Evolutionary conservation across 2,888 invertebrate species (phyloP).

Genomic region (Heliconius sara): DNA sequence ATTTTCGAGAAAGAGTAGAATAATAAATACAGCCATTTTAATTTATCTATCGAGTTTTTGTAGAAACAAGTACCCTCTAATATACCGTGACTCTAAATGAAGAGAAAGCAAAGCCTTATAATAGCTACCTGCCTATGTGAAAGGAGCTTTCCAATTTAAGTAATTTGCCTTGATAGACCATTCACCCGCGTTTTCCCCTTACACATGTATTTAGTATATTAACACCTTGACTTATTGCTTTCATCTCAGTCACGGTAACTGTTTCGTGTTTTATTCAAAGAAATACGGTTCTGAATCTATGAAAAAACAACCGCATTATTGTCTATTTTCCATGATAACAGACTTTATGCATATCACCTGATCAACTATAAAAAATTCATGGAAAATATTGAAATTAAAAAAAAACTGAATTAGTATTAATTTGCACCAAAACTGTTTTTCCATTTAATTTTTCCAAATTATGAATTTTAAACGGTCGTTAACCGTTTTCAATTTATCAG

Average conservation of each 20-base stretch:
- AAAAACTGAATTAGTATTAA: neutral
- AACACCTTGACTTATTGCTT: neutral
- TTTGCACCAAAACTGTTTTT: neutral
- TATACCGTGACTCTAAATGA: neutral
- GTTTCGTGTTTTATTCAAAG: neutral
- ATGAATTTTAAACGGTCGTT: conserved; percentile 33
- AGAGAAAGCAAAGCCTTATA: neutral
- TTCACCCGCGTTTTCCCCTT: neutral
- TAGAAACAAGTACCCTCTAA: neutral
- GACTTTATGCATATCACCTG: neutral
- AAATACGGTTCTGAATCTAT: neutral
- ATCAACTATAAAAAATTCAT: neutral
- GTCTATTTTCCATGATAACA: neutral
- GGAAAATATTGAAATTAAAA: neutral
- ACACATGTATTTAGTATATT: neutral
- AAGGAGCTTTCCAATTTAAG: conserved; percentile 4
- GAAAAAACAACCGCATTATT: neutral
- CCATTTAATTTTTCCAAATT: conserved; percentile 24
- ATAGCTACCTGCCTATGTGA: neutral
- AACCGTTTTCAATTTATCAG: conserved; percentile 51
- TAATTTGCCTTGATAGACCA: neutral
- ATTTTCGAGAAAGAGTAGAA: neutral
- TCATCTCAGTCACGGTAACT: neutral
- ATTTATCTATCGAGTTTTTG: neutral
- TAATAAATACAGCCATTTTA: neutral